Conservation (phyloP, 1,140 invertebrate species). For the Paraescarpia echinospica region DNA sequence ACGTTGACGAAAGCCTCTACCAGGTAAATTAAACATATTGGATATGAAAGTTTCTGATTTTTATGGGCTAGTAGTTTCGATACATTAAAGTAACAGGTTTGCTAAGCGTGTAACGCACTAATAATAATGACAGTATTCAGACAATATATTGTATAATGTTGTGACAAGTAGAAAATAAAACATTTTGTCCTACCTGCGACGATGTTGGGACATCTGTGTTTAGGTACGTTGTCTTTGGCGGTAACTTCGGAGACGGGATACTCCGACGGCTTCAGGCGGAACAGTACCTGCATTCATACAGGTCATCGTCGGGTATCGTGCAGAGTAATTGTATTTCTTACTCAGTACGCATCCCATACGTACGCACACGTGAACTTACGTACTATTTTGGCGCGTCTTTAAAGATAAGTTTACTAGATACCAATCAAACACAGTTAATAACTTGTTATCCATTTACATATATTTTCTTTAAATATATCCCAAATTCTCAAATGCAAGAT, state of each 20-base stretch:
- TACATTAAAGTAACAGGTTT: too few species aligned
- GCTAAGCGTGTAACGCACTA: too few species aligned
- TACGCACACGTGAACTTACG: too few species aligned
- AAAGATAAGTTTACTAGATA: too few species aligned
- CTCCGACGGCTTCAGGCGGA: not conserved
- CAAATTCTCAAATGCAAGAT: not conserved
- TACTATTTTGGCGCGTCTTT: too few species aligned
- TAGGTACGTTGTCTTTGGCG: not conserved
- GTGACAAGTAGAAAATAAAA: constrained; percentile 74
- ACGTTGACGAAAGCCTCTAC: too few species aligned
- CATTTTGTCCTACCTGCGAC: constrained; percentile 60
- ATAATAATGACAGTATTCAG: not conserved
- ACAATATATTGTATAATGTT: not conserved
- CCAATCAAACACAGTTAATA: too few species aligned
- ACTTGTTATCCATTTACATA: too few species aligned
- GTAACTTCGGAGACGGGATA: not conserved
- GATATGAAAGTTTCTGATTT: too few species aligned
- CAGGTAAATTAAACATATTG: too few species aligned
- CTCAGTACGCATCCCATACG: too few species aligned
- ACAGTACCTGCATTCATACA: constrained; percentile 66
- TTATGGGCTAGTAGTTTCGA: too few species aligned
- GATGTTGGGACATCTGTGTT: not conserved
- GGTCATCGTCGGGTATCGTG: constrained; percentile 75
- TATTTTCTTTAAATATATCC: not conserved
- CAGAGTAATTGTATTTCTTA: not conserved